Evolutionary conservation across 2,113 vertebrate genomes (phyloP), one percentile per base, ranked within the genome.

Genomic region (Syngnathus floridae): DNA sequence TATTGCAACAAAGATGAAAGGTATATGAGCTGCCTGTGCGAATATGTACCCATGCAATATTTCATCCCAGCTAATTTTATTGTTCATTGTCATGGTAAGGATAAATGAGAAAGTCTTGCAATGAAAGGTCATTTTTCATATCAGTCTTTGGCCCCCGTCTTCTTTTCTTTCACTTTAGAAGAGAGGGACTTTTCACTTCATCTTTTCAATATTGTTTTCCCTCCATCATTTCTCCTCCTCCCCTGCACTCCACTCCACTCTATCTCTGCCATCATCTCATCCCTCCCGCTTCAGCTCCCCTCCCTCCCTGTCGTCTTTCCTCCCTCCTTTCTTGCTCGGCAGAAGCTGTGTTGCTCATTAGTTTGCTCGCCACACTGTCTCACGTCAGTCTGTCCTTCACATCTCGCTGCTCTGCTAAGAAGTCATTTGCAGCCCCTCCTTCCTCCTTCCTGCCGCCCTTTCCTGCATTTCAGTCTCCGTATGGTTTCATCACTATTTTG

Each of bases 321-420:
- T 52, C 59, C 61, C 35, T 37, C 9, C 46, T 35, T 71, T 59
- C 40, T 58, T 55, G 60, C 69, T 73, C 57, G 82, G 63, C 77
- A 83, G 89, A 87, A 89, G 82, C 87, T 85, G 82, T 81, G 87
- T 83, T 87, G 86, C 88, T 91, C 90, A 90, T 89, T 90, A 91
- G 88, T 85, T 87, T 90, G 78, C 85, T 83, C 64, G 69, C 76
- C 76, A 78, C 82, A 76, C 83, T 73, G 67, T 78, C 72, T 84
- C 85, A 79, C 84, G 84, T 89, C 89, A 87, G 81, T 81, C 86
- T 88, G 91, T 91, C 91, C 91, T 92, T 92, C 91, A 92, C 90
- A 87, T 91, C 83, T 89, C 87, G 65, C 86, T 90, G 90, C 91
- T 76, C 87, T 82, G 80, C 90, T 91, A 91, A 91, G 89, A 91